These are phyloP conservation scores for Terrapene triunguis DNA, from an alignment of 2,113 vertebrate species.

Conservation along the genomic window DNA sequence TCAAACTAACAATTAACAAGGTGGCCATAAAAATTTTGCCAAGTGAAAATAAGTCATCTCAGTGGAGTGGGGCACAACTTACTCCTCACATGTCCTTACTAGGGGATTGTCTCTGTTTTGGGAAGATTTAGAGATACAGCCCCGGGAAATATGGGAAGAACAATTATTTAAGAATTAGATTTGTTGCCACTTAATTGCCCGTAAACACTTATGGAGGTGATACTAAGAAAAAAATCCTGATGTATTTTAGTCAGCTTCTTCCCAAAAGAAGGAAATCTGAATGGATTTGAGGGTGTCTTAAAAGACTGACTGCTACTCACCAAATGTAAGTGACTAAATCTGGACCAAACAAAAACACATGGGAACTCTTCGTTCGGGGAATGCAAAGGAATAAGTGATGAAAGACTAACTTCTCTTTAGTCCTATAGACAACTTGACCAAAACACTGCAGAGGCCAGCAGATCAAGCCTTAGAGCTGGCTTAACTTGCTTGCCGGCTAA, in stretches of 20 bases:
- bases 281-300: not conserved
- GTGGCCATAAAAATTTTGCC: not conserved
- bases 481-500: not conserved
- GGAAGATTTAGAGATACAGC: not conserved
- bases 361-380: not conserved
- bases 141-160: not conserved
- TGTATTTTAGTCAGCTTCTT: not conserved
- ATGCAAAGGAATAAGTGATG: not conserved
- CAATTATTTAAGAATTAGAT: not conserved
- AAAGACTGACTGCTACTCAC: not conserved
- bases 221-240: not conserved
- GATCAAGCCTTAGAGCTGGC: constrained; percentile 30
- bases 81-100: not conserved
- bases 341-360: not conserved
- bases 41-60: not conserved
- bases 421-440: constrained; percentile 21
- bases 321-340: not conserved
- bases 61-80: not conserved
- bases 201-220: not conserved
- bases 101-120: not conserved
- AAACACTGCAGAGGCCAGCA: not conserved
- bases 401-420: constrained; percentile 13
- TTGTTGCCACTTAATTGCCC: not conserved
- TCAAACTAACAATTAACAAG: not conserved
- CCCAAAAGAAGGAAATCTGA: not conserved